Conservation (phyloP, 2,888 invertebrate species). For the Dorcus hopei region DNA sequence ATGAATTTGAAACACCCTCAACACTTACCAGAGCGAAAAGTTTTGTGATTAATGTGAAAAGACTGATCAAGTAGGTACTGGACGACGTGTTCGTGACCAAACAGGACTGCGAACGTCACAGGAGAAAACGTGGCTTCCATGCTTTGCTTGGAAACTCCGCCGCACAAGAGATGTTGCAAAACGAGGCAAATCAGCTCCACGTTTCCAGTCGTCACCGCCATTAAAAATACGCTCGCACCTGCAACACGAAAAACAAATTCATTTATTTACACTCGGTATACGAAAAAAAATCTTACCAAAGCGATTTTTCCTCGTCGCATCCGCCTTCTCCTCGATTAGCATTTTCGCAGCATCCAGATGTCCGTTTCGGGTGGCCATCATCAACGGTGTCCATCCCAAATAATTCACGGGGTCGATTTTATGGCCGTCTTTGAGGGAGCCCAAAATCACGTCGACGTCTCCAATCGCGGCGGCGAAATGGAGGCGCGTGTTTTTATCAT, state of each 20-base stretch:
- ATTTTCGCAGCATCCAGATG: conserved; percentile 34
- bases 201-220: conserved; percentile 39
- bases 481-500: conserved; percentile 40
- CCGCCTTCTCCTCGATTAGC: conserved; percentile 38
- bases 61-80: conserved; percentile 36
- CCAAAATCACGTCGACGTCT: conserved; percentile 26
- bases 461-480: conserved; percentile 40
- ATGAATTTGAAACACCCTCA: not conserved
- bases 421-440: conserved; percentile 24
- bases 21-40: conserved; percentile 26
- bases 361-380: conserved; percentile 45
- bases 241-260: conserved; percentile 12
- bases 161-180: conserved; percentile 39
- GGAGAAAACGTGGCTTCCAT: conserved; percentile 41
- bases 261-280: not conserved
- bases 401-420: conserved; percentile 41
- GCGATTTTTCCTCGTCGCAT: conserved; percentile 39
- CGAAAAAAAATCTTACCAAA: conserved; percentile 35
- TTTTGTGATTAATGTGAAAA: conserved; percentile 33
- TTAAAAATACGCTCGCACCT: conserved; percentile 42
- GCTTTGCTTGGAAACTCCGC: conserved; percentile 41
- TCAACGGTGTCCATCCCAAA: conserved; percentile 46
- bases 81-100: conserved; percentile 34
- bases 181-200: conserved; percentile 37
- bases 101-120: conserved; percentile 39